A percentile compares a stretch with the other conserved stretches of the same genome.
phyloP scores from a whole-genome alignment of 2,113 vertebrate species.

The Sylvilagus bachmani region DNA sequence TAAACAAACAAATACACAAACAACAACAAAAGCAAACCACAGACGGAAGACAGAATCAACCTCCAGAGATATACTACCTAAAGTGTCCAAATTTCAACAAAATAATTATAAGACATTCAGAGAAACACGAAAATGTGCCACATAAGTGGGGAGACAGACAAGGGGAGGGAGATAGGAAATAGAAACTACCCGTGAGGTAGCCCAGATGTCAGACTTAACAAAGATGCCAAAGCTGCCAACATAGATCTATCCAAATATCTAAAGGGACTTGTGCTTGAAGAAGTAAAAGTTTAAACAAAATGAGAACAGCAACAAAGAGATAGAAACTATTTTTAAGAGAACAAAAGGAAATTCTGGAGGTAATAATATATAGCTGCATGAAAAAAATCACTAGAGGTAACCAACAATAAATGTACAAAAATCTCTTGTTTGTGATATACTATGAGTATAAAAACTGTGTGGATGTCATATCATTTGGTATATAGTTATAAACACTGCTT shows the following conservation, averaged over 20 bases:
- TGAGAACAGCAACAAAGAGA: neutral
- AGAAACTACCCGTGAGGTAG: neutral
- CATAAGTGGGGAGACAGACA: accelerated
- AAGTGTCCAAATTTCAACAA: neutral
- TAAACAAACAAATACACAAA: neutral
- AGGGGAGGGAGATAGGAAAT: neutral
- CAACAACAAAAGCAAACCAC: neutral
- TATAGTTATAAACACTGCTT: too few relatives aligned
- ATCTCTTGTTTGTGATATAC: too few relatives aligned
- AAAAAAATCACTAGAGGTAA: neutral
- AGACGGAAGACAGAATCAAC: neutral
- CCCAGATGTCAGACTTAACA: neutral
- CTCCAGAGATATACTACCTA: neutral
- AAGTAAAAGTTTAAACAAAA: neutral
- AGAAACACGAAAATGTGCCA: neutral
- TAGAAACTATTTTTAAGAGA: neutral
- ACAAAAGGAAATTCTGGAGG: neutral
- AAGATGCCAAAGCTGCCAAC: neutral
- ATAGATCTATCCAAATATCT: neutral
- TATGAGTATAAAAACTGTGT: too few relatives aligned
- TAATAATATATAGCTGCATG: neutral
- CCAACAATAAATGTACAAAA: neutral
- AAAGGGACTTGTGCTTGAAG: neutral
- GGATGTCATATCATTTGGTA: too few relatives aligned
- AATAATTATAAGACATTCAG: neutral